Base-by-base conservation (phyloP, 2,113 vertebrate species). In the Oncorhynchus kisutch region DNA sequence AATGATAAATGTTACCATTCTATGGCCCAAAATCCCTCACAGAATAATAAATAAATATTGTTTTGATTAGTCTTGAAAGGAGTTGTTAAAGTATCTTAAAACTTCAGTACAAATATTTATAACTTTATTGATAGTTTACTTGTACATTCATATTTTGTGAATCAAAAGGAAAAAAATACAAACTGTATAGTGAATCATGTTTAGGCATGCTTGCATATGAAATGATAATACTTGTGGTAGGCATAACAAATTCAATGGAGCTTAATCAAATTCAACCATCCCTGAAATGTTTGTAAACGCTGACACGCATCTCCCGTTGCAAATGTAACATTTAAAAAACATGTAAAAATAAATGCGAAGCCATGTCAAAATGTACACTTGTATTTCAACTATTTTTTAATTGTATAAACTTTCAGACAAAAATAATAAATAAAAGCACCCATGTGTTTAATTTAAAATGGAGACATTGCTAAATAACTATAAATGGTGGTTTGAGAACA, bases 111-210 rank as follows among this genome's bases (percentile, higher is more conserved):
- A 98, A 97, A 97, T 96, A 96, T 96, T 97, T 96, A 96, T 95
- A 97, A 94, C 95, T 98, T 98, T 98, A 98, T 99, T 98, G 94
- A 95, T 96, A 96, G 95, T 94, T 96, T 95, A 95, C 9, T 45
- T 45, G 39, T 96, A 98, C 96, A 96, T 96, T 97, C 95, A 96
- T 95, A 95, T 94, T 91, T 93, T 95, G 92, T 89, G 90, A 94
- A 91, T 94, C 90, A 94, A 94, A 94, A 93, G 88, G 77, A 90
- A 93, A 93, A 91, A 91, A 93, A 94, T 90, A 94, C 87, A 89
- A 95, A 91, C 87, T 74, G 85, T 93, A 92, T 92, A 90, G 91
- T 93, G 93, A 91, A 86, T 91, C 84, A 90, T 92, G 93, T 91
- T 91, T 91, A 93, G 91, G 94, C 94, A 95, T 94, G 94, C 92